Percentiles rank a stretch among this genome's conserved stretches.
Evolutionary conservation across 2,113 vertebrate species (phyloP).

Genomic region (Sminthopsis crassicaudata): DNA sequence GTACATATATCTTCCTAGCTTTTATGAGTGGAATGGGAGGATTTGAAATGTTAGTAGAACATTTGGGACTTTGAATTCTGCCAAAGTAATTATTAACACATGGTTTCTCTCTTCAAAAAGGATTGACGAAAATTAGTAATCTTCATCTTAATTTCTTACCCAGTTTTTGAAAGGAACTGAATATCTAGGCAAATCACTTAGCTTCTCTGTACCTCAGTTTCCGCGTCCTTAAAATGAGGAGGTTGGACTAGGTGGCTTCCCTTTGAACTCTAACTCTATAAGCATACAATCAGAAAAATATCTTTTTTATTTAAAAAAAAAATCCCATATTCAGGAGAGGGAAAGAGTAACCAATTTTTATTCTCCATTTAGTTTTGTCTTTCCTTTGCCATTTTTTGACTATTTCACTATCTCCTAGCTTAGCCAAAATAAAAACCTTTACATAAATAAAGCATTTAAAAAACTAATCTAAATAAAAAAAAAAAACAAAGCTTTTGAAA

Average conservation of each 20-base stretch:
- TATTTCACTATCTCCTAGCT: constrained; percentile 38
- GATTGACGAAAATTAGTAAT: not conserved
- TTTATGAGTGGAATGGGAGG: not conserved
- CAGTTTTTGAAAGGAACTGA: constrained; percentile 6
- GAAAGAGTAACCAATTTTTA: not conserved
- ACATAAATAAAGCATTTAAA: not conserved
- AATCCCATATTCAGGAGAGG: not conserved
- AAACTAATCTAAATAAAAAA: constrained; percentile 13
- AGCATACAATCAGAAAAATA: not conserved
- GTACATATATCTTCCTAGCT: not conserved
- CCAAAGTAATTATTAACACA: constrained; percentile 35
- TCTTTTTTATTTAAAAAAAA: not conserved
- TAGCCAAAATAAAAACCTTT: not conserved
- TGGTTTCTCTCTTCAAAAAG: constrained; percentile 51
- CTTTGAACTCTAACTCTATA: not conserved
- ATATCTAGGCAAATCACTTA: not conserved
- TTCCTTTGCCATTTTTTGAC: not conserved
- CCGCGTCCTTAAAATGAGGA: not conserved
- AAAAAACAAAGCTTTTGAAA: not conserved
- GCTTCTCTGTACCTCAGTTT: not conserved
- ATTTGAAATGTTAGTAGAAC: constrained; percentile 51
- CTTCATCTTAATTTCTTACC: not conserved
- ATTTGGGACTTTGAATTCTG: constrained; percentile 38
- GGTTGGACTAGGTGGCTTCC: not conserved
- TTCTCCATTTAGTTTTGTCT: not conserved